Conservation (phyloP, 2,113 vertebrate species). For the Anser cygnoides region DNA sequence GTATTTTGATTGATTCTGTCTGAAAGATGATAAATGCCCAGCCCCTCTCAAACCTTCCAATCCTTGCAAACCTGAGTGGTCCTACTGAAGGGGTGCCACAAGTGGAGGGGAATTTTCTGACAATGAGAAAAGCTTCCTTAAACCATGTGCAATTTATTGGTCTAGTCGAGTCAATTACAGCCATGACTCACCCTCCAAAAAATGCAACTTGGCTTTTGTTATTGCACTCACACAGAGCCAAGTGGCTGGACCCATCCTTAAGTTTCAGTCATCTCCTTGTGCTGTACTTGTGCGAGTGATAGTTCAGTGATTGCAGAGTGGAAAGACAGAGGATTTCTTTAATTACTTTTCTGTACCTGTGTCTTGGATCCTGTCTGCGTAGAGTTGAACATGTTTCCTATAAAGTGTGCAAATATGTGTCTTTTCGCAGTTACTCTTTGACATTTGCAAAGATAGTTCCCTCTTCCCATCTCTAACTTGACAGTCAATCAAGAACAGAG, state of each 20-base stretch:
- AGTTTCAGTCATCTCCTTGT: not conserved
- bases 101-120: not conserved
- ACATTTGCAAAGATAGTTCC: conserved; percentile 49
- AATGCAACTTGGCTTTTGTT: not conserved
- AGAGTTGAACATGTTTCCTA: not conserved
- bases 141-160: not conserved
- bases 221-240: not conserved
- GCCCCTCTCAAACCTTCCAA: not conserved
- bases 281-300: not conserved
- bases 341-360: conserved; percentile 26
- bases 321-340: not conserved
- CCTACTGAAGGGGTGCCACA: not conserved
- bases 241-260: not conserved
- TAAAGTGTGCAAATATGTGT: conserved; percentile 53
- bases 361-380: not conserved
- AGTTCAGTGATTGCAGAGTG: not conserved
- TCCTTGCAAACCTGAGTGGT: not conserved
- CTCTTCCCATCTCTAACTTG: not conserved
- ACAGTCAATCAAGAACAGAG: conserved; percentile 19
- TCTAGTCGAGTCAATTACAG: not conserved
- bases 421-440: conserved; percentile 48
- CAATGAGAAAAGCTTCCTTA: not conserved
- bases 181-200: not conserved
- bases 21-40: not conserved
- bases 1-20: not conserved